Evolutionary conservation across 2,888 invertebrate genomes (phyloP).

Genomic region (Cerceris ruficornis): DNA sequence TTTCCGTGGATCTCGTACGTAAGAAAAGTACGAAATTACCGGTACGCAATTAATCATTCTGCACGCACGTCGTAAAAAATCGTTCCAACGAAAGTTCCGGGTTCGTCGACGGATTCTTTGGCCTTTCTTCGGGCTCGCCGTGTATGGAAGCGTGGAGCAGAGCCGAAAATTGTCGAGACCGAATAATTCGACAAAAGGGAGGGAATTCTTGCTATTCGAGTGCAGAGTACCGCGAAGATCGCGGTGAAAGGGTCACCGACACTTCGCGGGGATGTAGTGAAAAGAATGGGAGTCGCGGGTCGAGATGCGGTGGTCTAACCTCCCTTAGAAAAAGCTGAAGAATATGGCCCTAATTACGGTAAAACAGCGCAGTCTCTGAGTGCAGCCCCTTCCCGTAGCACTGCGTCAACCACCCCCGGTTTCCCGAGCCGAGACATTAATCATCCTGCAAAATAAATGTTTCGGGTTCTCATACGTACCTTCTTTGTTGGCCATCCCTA

Average conservation of each 20-base stretch:
- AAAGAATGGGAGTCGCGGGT: constrained; percentile 44
- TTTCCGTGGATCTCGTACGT: too few species aligned
- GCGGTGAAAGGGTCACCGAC: constrained; percentile 18
- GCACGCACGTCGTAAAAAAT: too few species aligned
- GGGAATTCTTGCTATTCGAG: background rate
- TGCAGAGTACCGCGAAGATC: background rate
- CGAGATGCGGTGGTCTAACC: constrained; percentile 61
- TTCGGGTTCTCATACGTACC: constrained; percentile 37
- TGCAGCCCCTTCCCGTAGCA: constrained; percentile 63
- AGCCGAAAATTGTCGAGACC: background rate
- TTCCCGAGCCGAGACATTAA: constrained; percentile 70
- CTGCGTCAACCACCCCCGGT: constrained; percentile 71
- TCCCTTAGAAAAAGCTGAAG: constrained; percentile 73
- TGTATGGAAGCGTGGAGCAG: background rate
- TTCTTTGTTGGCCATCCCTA: constrained; percentile 25
- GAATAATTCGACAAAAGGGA: background rate
- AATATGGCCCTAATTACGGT: constrained; percentile 78
- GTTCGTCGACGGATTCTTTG: too few species aligned
- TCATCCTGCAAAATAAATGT: constrained; percentile 69
- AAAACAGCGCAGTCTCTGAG: constrained; percentile 75
- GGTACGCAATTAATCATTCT: too few species aligned
- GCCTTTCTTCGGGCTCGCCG: background rate
- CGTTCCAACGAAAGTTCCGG: too few species aligned
- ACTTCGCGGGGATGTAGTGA: constrained; percentile 15
- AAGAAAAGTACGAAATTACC: too few species aligned